These are phyloP conservation scores for Hippocampus mohnikei DNA, from an alignment of 2,113 vertebrate species.

Conservation along the genomic window DNA sequence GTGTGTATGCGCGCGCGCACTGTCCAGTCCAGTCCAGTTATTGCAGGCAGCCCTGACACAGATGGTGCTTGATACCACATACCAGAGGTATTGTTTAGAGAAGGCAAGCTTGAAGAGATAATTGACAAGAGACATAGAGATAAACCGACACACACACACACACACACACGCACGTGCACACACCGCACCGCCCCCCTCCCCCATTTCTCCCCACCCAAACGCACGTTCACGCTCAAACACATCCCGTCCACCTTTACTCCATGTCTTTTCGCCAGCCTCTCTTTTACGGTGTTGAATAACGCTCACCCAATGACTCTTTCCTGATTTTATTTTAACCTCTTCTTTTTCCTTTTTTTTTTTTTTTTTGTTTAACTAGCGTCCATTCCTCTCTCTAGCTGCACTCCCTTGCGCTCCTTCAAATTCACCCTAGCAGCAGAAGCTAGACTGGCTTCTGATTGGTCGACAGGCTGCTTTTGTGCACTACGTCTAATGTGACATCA, in stretches of 20 bases:
- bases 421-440: conserved; percentile 79
- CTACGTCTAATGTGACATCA: conserved; percentile 73
- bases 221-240: conserved; percentile 36
- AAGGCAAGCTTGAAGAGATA: conserved; percentile 75
- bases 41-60: conserved; percentile 77
- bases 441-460: conserved; percentile 67
- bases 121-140: conserved; percentile 75
- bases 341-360: conserved; percentile 5
- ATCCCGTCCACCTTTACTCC: conserved; percentile 54
- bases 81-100: conserved; percentile 81
- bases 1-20: conserved; percentile 4
- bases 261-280: conserved; percentile 49
- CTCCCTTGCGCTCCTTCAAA: conserved; percentile 53
- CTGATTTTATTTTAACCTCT: conserved; percentile 30
- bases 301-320: conserved; percentile 4
- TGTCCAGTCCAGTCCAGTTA: conserved; percentile 73
- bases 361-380: conserved; percentile 3
- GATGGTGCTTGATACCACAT: conserved; percentile 80
- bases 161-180: conserved; percentile 6
- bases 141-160: conserved; percentile 48
- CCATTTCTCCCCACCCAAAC: conserved; percentile 13
- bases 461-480: conserved; percentile 68
- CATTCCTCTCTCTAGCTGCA: conserved; percentile 23
- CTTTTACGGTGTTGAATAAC: conserved; percentile 25
- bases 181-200: not conserved